Conservation (phyloP, 1,140 invertebrate species). For the Cotesia chilonis region DNA sequence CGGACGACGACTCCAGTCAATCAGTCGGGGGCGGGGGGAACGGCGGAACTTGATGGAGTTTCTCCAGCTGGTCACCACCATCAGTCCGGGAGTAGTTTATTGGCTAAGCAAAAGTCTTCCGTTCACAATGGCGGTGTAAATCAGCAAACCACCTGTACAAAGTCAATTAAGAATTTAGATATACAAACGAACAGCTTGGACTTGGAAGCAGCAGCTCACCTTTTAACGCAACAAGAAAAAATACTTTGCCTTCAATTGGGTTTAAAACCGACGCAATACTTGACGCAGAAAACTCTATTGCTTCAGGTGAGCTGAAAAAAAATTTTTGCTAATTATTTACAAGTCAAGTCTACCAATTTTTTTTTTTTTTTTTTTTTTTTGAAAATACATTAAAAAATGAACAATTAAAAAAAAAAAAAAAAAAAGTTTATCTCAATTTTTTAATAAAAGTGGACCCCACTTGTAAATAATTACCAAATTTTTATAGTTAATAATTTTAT, state of each 20-base stretch:
- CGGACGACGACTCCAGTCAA: slow-evolving; percentile 64
- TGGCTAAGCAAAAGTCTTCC: slow-evolving; percentile 32
- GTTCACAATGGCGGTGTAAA: slow-evolving; percentile 49
- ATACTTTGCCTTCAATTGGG: slow-evolving; percentile 62
- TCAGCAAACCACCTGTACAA: slow-evolving; percentile 45
- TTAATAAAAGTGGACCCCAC: no score
- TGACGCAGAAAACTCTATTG: slow-evolving; percentile 63
- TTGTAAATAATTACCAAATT: no score
- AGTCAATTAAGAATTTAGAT: slow-evolving; percentile 46
- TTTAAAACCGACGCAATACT: slow-evolving; percentile 64
- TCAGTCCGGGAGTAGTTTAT: slow-evolving; percentile 39
- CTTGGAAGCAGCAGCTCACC: slow-evolving; percentile 60
- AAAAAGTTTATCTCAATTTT: no score
- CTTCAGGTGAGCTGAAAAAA: slow-evolving; percentile 54
- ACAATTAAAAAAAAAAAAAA: no score
- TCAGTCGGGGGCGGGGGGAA: slow-evolving; percentile 59
- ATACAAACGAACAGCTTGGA: slow-evolving; percentile 56
- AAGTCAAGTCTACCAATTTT: neutral
- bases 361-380: no score
- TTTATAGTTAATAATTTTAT: neutral
- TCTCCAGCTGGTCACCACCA: slow-evolving; percentile 20
- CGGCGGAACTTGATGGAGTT: slow-evolving; percentile 60
- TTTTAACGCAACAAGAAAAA: slow-evolving; percentile 64
- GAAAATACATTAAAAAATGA: no score
- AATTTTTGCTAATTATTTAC: neutral